phyloP scores from a whole-genome alignment of 2,113 vertebrate species.

The Callionymus lyra region DNA sequence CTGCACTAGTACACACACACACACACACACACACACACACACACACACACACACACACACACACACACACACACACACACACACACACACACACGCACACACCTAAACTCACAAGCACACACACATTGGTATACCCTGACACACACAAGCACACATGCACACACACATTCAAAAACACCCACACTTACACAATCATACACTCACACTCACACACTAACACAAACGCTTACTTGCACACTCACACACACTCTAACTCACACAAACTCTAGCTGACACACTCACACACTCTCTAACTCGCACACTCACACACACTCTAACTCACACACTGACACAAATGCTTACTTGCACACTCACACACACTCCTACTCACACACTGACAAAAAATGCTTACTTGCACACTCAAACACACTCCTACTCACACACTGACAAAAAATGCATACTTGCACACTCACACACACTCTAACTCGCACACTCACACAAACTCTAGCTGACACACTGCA shows the following conservation, averaged over 20 bases:
- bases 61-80: not conserved
- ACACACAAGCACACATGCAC: not conserved
- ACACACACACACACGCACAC: not conserved
- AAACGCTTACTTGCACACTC: not conserved
- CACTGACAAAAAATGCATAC: not conserved
- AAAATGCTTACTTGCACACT: too few species aligned
- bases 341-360: not conserved
- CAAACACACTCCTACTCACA: not conserved
- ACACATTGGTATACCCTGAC: too few species aligned
- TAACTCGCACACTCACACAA: not conserved
- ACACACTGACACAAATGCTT: not conserved
- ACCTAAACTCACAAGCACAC: too few species aligned
- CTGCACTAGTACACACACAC: not conserved
- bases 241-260: not conserved
- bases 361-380: not conserved
- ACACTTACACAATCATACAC: too few species aligned
- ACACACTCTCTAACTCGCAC: not conserved
- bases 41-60: not conserved
- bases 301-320: constrained; percentile 1
- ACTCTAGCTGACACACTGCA: too few species aligned
- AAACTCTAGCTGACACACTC: not conserved
- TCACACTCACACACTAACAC: not conserved
- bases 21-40: not conserved
- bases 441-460: not conserved
- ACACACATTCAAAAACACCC: too few species aligned